Conservation (phyloP, 2,888 invertebrate species). For the Limnephilus lunatus region DNA sequence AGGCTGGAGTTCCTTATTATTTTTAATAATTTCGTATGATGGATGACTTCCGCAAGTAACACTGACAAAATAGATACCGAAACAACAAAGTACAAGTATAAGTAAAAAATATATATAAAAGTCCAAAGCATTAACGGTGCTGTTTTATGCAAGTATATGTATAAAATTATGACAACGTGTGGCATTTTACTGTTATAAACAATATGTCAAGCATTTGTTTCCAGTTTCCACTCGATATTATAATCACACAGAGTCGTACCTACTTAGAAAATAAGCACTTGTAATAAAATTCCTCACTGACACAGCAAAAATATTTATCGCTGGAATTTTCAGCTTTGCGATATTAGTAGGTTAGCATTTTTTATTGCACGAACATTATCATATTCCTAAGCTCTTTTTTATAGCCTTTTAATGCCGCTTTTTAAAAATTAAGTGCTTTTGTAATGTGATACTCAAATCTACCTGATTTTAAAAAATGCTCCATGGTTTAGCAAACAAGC, state of each 20-base stretch:
- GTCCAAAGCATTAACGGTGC: not conserved
- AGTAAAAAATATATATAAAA: not conserved
- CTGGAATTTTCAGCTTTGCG: not conserved
- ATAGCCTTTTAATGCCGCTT: not conserved
- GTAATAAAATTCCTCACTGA: not conserved
- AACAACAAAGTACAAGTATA: not conserved
- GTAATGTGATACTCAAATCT: not conserved
- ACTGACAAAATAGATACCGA: not conserved
- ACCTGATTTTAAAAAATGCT: not conserved
- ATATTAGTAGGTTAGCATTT: not conserved
- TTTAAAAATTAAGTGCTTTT: not conserved
- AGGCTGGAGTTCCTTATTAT: not conserved
- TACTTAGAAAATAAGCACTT: not conserved
- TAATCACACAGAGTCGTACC: not conserved
- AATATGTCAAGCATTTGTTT: not conserved
- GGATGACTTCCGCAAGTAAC: not conserved
- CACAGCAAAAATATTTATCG: not conserved
- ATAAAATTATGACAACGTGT: not conserved
- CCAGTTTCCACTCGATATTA: not conserved
- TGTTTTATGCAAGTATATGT: not conserved
- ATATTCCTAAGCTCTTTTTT: not conserved
- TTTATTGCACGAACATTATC: not conserved
- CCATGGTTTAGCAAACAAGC: slow-evolving; percentile 32
- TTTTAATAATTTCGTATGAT: not conserved
- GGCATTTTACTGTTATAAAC: not conserved